Conservation (phyloP, 2,113 vertebrate genomes). For the Cryptotis parvus region DNA sequence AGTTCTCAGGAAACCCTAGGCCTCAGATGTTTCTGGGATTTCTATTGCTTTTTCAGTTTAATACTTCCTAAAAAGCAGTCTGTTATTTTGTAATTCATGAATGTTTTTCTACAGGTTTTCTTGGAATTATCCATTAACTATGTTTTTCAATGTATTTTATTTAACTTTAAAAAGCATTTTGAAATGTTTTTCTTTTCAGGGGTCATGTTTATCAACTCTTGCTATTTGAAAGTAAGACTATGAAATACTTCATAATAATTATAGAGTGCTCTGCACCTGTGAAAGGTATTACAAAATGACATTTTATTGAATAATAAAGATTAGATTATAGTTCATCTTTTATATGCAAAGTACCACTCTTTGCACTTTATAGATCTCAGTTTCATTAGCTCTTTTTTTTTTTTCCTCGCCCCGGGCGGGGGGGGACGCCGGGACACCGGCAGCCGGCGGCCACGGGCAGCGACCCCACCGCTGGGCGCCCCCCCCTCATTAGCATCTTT, state of each 20-base stretch:
- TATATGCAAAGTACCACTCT: neutral
- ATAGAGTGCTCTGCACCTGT: neutral
- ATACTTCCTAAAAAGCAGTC: neutral
- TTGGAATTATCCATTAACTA: neutral
- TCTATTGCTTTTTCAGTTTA: neutral
- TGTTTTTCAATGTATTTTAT: neutral
- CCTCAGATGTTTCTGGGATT: neutral
- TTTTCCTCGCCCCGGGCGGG: too few species aligned
- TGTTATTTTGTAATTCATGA: neutral
- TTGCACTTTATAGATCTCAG: neutral
- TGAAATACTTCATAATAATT: neutral
- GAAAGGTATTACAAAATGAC: constrained; percentile 1
- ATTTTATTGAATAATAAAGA: neutral
- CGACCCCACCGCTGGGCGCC: too few species aligned
- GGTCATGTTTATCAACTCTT: neutral
- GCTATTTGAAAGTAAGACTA: neutral
- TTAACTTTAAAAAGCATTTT: neutral
- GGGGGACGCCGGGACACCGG: too few species aligned
- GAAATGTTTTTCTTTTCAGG: neutral
- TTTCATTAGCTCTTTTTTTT: neutral
- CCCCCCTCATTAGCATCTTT: neutral
- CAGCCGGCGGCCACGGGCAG: too few species aligned
- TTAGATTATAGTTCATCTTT: neutral
- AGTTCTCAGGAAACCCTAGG: neutral
- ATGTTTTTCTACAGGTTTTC: neutral